Percentiles rank a stretch among this genome's conserved stretches.
Conservation (phyloP, 2,113 vertebrate genomes). For the Peromyscus maniculatus region DNA sequence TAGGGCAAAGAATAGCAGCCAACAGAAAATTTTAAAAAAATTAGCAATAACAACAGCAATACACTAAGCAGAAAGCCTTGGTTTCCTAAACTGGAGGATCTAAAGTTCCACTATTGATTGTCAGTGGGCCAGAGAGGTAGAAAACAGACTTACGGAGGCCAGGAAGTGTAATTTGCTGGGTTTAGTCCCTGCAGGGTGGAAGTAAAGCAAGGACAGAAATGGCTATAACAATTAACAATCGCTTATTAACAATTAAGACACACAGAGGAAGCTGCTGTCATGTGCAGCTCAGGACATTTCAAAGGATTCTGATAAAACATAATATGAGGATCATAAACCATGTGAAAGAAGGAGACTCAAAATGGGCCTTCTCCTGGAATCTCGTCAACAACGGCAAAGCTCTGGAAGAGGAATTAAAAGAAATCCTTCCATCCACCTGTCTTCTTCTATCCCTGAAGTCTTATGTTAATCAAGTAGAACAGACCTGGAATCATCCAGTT, state of each 20-base stretch:
- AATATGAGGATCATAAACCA: not conserved
- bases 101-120: not conserved
- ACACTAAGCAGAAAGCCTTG: not conserved
- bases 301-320: not conserved
- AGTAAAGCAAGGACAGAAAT: not conserved
- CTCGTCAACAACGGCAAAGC: not conserved
- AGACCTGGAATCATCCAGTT: not conserved
- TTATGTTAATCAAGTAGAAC: not conserved
- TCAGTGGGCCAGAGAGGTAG: not conserved
- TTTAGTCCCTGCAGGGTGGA: no score
- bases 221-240: not conserved
- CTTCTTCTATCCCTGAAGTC: not conserved
- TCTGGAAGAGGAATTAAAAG: not conserved
- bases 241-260: not conserved
- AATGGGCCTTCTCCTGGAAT: constrained; percentile 1
- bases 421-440: not conserved
- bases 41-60: not conserved
- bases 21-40: not conserved
- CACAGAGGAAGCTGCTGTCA: rapidly evolving
- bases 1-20: not conserved
- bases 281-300: not conserved
- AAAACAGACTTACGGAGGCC: not conserved
- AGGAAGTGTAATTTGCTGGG: not conserved
- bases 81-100: rapidly evolving
- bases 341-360: not conserved